These are phyloP conservation scores for Rhopalosiphum nymphaeae DNA, from an alignment of 2,888 invertebrate species.

Conservation along the genomic window DNA sequence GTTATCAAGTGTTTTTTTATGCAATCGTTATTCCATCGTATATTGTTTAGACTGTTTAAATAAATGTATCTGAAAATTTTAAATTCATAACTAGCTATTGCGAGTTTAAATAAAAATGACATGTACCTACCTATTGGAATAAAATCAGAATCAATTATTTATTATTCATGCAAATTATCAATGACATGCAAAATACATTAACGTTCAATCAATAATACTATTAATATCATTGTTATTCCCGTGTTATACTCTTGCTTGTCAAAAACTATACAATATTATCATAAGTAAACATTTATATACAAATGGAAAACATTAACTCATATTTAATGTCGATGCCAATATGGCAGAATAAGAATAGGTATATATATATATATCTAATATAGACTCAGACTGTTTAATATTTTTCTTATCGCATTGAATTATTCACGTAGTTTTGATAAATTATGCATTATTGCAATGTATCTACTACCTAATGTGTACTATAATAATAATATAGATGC, in stretches of 20 bases:
- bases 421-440: not conserved
- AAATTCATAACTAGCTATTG: not conserved
- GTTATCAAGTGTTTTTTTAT: not conserved
- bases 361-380: not conserved
- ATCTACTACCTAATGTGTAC: not conserved
- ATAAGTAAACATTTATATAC: slow-evolving; percentile 21
- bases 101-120: not conserved
- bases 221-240: slow-evolving; percentile 20
- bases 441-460: not conserved
- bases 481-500: not conserved
- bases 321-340: not conserved
- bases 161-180: slow-evolving; percentile 31
- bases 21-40: not conserved
- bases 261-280: not conserved
- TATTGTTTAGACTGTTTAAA: not conserved
- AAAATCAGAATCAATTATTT: slow-evolving; percentile 47
- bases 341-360: not conserved
- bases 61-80: slow-evolving; percentile 25
- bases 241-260: not conserved
- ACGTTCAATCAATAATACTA: not conserved
- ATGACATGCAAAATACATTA: slow-evolving; percentile 34
- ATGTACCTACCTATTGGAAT: slow-evolving; percentile 24
- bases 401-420: slow-evolving; percentile 19
- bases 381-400: not conserved
- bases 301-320: not conserved